Evolutionary conservation across 2,797 vertebrate genomes (phyloP), one percentile per base, ranked within the genome.

Genomic region (Platalea minor): DNA sequence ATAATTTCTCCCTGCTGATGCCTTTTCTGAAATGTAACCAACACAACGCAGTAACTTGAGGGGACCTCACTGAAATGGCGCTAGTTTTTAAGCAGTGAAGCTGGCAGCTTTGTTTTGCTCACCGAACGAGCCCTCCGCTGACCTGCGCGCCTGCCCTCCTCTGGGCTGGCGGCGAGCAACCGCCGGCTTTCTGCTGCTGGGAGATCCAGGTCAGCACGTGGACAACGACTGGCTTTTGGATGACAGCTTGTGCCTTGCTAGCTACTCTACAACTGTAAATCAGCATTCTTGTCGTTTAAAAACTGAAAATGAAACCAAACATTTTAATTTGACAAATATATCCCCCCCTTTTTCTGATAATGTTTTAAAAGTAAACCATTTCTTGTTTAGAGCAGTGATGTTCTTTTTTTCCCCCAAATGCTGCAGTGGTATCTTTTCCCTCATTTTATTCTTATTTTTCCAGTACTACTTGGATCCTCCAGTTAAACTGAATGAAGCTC

Each of bases 391-490:
- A 75, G 54, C 21, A 57, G 18, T 23, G 33, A 26, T 33, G 26
- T 3, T n/a, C 16, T 37, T 45, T 35, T 13, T 46, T 15, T 0
- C 3, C 23, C 29, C 3, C 9, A 29, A 61, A 57, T 68, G 33
- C 21, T 76, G 45, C 11, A 51, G 7, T 61, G 18, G 2, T 93
- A 57, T 69, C 4, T 75, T 78, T 68, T 46, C 45, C 39, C 75
- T 96, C 51, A 78, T 56, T 23, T 39, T 69, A 29, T 93, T 73
- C 80, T 89, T 37, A 18, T 73, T 93, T 89, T 95, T 85, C 41
- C 95, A 99, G 99, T 98, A 98, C 97, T 99, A 99, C 96, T 96
- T 99, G 97, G 99, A 99, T 77, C 99, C 99, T 28, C 99, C 98
- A 1, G 78, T 95, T 54, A 99, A 98, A 96, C 97, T 99, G 94